Base-by-base conservation (phyloP, 1,140 invertebrate genomes). In the Philaenus spumarius region DNA sequence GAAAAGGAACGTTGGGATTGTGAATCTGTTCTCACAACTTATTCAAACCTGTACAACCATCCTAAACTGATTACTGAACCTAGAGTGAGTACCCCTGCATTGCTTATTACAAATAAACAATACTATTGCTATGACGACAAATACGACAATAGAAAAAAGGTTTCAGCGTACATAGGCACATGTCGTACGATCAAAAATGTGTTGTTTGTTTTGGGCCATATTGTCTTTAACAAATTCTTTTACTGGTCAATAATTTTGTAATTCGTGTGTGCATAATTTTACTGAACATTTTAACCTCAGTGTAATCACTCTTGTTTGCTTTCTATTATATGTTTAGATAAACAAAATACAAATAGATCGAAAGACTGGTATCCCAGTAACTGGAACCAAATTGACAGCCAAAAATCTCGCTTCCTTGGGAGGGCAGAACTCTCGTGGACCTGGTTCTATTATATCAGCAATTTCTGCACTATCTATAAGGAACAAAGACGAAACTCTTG, bases 31-130 rank as follows among this genome's bases (percentile, higher is more conserved):
- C 71, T 95, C 6, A 89, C 86, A 19, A 93, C 89, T 2, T 93
- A 94, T 71, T 95, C 90, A 7, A 95, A 87, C 68, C 77, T 90
- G 43, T 93, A 93, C 67, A 95, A 96, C 74, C 89, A 90, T 76
- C 93, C 93, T 0, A 91, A 89, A 74, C 48, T 95, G 4, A 96
- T 96, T 60, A 75, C 78, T 46, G 90, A 93, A 63, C 83, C 84
- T 1, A 84, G 82, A 66, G 83, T 86, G 70, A 66, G 55, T 51
- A n/a, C n/a, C n/a, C n/a, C n/a, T n/a, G n/a, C n/a, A n/a, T n/a
- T n/a, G n/a, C n/a, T n/a, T n/a, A n/a, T n/a, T n/a, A n/a, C n/a
- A n/a, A n/a, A n/a, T n/a, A n/a, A n/a, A n/a, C n/a, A n/a, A n/a
- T n/a, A n/a, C n/a, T n/a, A n/a, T n/a, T n/a, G n/a, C n/a, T n/a